A percentile compares a stretch with the other conserved stretches of the same genome.
phyloP scores from a whole-genome alignment of 2,113 vertebrate species.

The Proteles cristata region DNA sequence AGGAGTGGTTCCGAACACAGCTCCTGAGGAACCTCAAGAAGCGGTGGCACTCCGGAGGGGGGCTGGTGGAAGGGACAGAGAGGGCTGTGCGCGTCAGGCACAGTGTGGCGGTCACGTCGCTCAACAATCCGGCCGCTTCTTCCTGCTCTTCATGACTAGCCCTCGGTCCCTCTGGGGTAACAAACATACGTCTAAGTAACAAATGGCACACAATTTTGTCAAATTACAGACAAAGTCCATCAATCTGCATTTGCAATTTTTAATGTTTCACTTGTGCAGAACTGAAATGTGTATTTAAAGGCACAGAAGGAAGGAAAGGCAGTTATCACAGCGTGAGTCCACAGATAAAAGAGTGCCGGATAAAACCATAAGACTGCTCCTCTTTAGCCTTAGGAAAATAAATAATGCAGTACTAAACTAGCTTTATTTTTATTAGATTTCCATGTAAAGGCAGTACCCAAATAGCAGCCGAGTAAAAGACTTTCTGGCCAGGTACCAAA shows the following conservation, averaged over 20 bases:
- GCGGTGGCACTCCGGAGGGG: not conserved
- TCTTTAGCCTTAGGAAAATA: slow-evolving; percentile 52
- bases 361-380: slow-evolving; percentile 23
- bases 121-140: not conserved
- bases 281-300: slow-evolving; percentile 74
- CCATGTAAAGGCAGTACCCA: slow-evolving; percentile 51
- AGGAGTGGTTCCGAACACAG: not conserved
- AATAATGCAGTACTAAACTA: slow-evolving; percentile 46
- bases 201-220: not conserved
- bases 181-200: not conserved
- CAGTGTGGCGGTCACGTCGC: accelerated
- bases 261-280: slow-evolving; percentile 77
- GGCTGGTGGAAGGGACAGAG: not conserved
- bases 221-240: slow-evolving; percentile 59
- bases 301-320: slow-evolving; percentile 78
- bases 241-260: slow-evolving; percentile 62
- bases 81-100: not conserved
- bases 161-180: not conserved
- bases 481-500: slow-evolving; percentile 26
- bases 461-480: slow-evolving; percentile 37
- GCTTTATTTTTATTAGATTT: slow-evolving; percentile 55
- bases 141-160: not conserved
- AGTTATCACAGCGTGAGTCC: slow-evolving; percentile 61
- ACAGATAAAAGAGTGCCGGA: slow-evolving; percentile 24
- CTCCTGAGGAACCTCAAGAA: not conserved